Evolutionary conservation across 1,140 invertebrate genomes (phyloP).

Genomic region (Drosophila ercepeae): DNA sequence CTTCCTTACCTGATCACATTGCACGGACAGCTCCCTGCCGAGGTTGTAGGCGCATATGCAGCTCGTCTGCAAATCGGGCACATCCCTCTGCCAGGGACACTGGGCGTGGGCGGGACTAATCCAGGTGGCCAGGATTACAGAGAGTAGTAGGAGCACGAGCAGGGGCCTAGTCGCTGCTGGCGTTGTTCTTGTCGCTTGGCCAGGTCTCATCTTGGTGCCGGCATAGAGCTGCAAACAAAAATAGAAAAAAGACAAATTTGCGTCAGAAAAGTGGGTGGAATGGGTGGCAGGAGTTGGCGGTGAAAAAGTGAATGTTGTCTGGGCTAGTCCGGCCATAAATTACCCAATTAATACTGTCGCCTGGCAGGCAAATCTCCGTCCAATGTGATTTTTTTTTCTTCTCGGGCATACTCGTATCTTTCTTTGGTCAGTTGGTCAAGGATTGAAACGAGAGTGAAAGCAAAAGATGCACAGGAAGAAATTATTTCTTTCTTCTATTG

Average conservation of each 20-base stretch:
- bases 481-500: not conserved
- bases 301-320: constrained; percentile 54
- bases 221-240: constrained; percentile 68
- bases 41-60: constrained; percentile 95
- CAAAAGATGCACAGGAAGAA: not conserved
- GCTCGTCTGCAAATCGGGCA: constrained; percentile 90
- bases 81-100: constrained; percentile 92
- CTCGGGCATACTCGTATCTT: constrained; percentile 9
- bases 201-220: constrained; percentile 74
- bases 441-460: not conserved
- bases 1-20: constrained; percentile 90
- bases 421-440: constrained; percentile 32
- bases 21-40: constrained; percentile 92
- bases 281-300: not conserved
- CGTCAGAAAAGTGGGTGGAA: constrained; percentile 9
- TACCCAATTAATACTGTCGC: constrained; percentile 66
- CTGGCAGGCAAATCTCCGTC: constrained; percentile 21
- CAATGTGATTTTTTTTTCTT: not conserved
- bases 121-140: constrained; percentile 34
- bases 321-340: constrained; percentile 55
- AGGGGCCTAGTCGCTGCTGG: constrained; percentile 44
- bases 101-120: constrained; percentile 83
- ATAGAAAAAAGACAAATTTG: constrained; percentile 28
- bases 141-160: constrained; percentile 45
- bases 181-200: constrained; percentile 38